Base-by-base conservation (phyloP, 1,140 invertebrate species). In the Achatina immaculata region DNA sequence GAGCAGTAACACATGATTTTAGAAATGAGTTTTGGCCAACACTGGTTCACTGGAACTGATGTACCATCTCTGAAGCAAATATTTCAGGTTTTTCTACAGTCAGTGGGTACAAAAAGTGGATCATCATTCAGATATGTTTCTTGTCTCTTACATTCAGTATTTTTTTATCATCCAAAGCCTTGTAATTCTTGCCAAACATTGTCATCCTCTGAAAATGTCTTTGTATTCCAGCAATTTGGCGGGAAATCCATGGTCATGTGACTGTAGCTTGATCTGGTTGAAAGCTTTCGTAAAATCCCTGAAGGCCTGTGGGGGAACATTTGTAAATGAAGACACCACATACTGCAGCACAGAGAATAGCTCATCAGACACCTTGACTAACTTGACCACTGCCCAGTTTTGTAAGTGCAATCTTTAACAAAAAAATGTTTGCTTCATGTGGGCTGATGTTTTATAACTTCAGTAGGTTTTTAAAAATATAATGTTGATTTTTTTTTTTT, bases 211-310 rank as follows among this genome's bases (percentile, higher is more conserved):
- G 14, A 68, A 34, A 7, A 9, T 75, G 31, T 55, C 1, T 43
- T 38, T 68, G 28, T 48, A 2, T 66, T 45, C 16, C 48, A 78
- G 76, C 21, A 68, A 78, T 45, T 48, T 78, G 58, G 31, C 76
- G n/a, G 62, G 76, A n/a, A 78, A 78, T 48, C 38, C 58, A 19
- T 78, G 76, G 76, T 68, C 40, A 66, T 78, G 76, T 78, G 76
- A 78, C 42, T 78, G 76, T 62, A 78, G 76, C 21, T 62, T 78
- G 14, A 38, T 68, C 21, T 68, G 58, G 76, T 38, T 78, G 38
- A 14, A 68, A 62, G 21, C 45, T 1, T 78, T 78, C 31, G 4
- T 78, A 21, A n/a, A 68, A 0, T 78, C 76, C 6, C 6, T 78
- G n/a, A 9, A 68, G 4, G 62, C 38, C 28, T 43, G 11, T 36